These are phyloP conservation scores for Sinopyrophorus schimmeli DNA, from an alignment of 2,888 invertebrate species.

Conservation along the genomic window DNA sequence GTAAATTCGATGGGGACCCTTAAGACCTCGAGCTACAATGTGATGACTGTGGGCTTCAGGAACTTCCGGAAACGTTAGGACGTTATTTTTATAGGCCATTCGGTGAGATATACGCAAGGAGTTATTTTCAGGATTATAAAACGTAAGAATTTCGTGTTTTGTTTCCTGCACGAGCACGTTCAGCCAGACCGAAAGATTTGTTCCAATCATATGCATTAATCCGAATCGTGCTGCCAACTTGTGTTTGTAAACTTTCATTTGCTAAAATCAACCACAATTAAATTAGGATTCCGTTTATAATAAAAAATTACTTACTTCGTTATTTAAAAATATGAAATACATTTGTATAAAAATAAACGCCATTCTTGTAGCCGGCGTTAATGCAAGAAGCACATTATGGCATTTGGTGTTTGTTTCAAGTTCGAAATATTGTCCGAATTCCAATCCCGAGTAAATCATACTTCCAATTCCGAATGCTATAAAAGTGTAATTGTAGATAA, in stretches of 20 bases:
- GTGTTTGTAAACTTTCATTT: slow-evolving; percentile 89
- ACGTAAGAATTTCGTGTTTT: slow-evolving; percentile 90
- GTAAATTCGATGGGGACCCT: slow-evolving; percentile 86
- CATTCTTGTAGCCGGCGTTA: slow-evolving; percentile 91
- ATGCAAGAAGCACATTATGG: slow-evolving; percentile 84
- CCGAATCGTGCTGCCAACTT: slow-evolving; percentile 91
- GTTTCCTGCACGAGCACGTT: slow-evolving; percentile 94
- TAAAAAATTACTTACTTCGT: slow-evolving; percentile 70
- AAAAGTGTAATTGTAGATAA: slow-evolving; percentile 38
- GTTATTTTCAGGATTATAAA: slow-evolving; percentile 87
- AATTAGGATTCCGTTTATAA: neutral
- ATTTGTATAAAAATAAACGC: slow-evolving; percentile 97
- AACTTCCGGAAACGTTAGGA: slow-evolving; percentile 44
- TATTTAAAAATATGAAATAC: slow-evolving; percentile 97
- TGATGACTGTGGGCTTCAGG: slow-evolving; percentile 58
- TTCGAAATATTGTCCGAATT: slow-evolving; percentile 95
- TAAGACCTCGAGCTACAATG: slow-evolving; percentile 75
- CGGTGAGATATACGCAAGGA: slow-evolving; percentile 78
- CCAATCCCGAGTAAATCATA: slow-evolving; percentile 95
- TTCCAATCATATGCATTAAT: slow-evolving; percentile 98
- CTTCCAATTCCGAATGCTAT: slow-evolving; percentile 94
- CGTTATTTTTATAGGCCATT: slow-evolving; percentile 62
- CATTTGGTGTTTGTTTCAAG: slow-evolving; percentile 87
- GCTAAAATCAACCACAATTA: slow-evolving; percentile 56
- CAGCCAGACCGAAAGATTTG: slow-evolving; percentile 96